Evolutionary conservation across 1,140 invertebrate species (phyloP).

Genomic region (Armadillidium nasatum): DNA sequence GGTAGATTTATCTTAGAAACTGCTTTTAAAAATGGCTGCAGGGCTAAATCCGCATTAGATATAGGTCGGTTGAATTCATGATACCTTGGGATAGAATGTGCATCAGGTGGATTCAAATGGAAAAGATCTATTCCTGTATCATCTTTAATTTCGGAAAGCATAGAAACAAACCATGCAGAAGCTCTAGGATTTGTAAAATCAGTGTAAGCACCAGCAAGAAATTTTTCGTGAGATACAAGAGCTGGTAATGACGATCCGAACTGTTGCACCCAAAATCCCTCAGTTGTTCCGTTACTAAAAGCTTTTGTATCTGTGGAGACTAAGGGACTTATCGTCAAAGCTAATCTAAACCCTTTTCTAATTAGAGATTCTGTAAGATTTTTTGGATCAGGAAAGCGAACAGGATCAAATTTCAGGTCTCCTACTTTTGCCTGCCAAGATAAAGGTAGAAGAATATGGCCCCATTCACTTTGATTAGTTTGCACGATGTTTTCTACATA

Average conservation of each 20-base stretch:
- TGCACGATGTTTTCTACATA: constrained; percentile 32
- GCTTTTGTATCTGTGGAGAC: constrained; percentile 27
- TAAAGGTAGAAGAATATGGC: constrained; percentile 33
- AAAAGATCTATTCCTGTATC: constrained; percentile 32
- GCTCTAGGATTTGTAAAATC: constrained; percentile 36
- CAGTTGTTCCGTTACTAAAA: constrained; percentile 23
- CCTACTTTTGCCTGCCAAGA: constrained; percentile 32
- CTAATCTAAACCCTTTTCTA: constrained; percentile 29
- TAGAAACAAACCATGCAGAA: constrained; percentile 25
- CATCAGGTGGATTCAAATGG: constrained; percentile 35
- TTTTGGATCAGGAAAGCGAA: constrained; percentile 33
- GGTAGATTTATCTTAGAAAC: constrained; percentile 30
- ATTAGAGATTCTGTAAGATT: neutral
- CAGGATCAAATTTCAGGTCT: constrained; percentile 30
- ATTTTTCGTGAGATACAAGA: constrained; percentile 26
- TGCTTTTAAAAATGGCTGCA: constrained; percentile 28
- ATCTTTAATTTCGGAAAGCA: constrained; percentile 16
- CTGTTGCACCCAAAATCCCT: constrained; percentile 32
- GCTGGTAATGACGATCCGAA: constrained; percentile 28
- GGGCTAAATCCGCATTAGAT: constrained; percentile 26
- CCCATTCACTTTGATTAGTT: constrained; percentile 21
- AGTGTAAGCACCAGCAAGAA: constrained; percentile 26
- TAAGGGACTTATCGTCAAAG: constrained; percentile 31
- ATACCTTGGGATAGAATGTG: constrained; percentile 28
- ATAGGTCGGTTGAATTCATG: constrained; percentile 33